These are phyloP conservation scores for Omphaloscelis lunosa DNA, from an alignment of 2,888 invertebrate species.

Conservation along the genomic window DNA sequence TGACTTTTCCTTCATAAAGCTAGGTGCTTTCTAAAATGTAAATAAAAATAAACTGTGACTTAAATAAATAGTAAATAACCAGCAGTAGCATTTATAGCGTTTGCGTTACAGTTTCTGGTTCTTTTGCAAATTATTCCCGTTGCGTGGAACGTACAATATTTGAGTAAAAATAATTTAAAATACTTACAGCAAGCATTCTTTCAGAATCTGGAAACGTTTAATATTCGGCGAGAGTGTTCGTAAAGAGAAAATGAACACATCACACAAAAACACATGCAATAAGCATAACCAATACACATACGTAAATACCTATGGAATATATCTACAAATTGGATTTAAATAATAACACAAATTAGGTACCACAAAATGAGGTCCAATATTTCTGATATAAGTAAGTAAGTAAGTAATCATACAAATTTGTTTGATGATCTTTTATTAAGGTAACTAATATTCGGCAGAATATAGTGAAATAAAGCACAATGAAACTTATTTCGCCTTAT, in stretches of 20 bases:
- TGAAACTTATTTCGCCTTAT: background rate
- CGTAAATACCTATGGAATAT: slow-evolving; percentile 6
- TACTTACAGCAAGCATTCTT: slow-evolving; percentile 3
- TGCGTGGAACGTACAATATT: background rate
- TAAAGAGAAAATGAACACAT: slow-evolving; percentile 24
- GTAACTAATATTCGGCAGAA: background rate
- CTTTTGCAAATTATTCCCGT: background rate
- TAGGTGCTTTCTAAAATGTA: background rate
- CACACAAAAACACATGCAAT: slow-evolving; percentile 44
- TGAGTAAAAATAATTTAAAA: background rate
- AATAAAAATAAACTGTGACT: slow-evolving; percentile 1
- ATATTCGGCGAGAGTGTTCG: slow-evolving; percentile 22
- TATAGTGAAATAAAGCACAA: background rate
- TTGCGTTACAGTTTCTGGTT: slow-evolving; percentile 13
- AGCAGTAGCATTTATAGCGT: slow-evolving; percentile 1
- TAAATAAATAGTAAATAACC: slow-evolving; percentile 10
- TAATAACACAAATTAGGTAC: slow-evolving; percentile 20
- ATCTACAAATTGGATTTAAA: slow-evolving; percentile 5
- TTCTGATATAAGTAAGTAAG: slow-evolving; percentile 19
- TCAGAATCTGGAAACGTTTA: slow-evolving; percentile 23
- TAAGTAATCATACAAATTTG: slow-evolving; percentile 3
- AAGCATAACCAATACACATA: slow-evolving; percentile 39
- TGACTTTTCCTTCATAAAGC: background rate
- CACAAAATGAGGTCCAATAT: slow-evolving; percentile 25
- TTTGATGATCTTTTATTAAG: slow-evolving; percentile 7